Evolutionary conservation across 2,797 vertebrate genomes (phyloP), one percentile per base, ranked within the genome.

Genomic region (Gila robusta): DNA sequence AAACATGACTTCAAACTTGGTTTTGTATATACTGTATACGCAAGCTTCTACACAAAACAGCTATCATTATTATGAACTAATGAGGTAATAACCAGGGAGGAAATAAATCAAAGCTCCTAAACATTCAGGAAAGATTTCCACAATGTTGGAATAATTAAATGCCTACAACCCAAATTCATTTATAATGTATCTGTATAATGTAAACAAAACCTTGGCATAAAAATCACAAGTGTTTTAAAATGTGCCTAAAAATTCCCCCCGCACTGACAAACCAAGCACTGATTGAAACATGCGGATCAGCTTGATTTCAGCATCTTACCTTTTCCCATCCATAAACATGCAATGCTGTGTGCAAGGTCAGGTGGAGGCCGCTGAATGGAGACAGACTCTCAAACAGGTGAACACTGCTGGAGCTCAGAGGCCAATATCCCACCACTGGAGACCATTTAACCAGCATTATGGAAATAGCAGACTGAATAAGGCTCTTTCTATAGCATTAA

Each of bases 271-370:
- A 26, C 21, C 6, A 16, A 54, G 19, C 41, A 83, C 14, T 52
- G 56, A 66, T n/a, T 83, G 39, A 19, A 52, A 37, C 28, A 26
- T 66, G 39, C 2, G 9, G 19, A 23, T 49, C 8, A 17, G 56
- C 17, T 11, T 66, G 56, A 66, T 41, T 62, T 47, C 16, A 66
- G 56, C 16, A 83, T 66, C 35, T 28, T 69, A 52, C 32, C 28
- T 72, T 16, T 14, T 82, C 88, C 89, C 87, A 88, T 92, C 67
- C 87, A 90, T 93, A 90, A 88, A 91, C 86, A 91, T 89, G 66
- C 54, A 47, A 39, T 59, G 28, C 44, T 83, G 41, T 74, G 86
- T 86, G 54, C 74, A 74, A 80, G 73, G 59, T 81, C 78, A 89
- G 82, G 87, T 89, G 64, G 83, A 86, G 82, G 87, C 28, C 78